phyloP scores from a whole-genome alignment of 2,113 vertebrate genomes.

The Dasyornis broadbenti region DNA sequence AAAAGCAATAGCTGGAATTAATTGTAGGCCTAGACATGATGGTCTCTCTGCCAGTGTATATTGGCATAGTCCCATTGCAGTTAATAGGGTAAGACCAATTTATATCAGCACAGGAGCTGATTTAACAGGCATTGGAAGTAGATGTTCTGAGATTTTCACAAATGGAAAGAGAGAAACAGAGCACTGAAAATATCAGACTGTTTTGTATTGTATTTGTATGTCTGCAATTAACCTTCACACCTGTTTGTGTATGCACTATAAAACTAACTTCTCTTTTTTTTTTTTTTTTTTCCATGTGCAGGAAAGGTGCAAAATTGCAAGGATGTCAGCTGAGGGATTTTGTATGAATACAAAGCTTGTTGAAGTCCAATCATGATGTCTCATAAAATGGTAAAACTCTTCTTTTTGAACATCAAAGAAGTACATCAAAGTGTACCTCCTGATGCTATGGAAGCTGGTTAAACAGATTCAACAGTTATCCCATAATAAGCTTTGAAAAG shows the following conservation, averaged over 20 bases:
- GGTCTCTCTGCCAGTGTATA: background rate
- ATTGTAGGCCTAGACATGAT: background rate
- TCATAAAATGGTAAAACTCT: constrained; percentile 1
- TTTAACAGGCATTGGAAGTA: background rate
- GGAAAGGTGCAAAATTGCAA: background rate
- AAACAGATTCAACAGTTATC: constrained; percentile 44
- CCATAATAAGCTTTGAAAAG: constrained; percentile 32
- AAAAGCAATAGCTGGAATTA: constrained; percentile 9
- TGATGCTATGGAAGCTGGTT: background rate
- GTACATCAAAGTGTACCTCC: constrained; percentile 20
- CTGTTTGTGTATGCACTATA: background rate
- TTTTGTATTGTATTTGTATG: background rate
- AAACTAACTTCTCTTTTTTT: background rate
- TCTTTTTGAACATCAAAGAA: constrained; percentile 34
- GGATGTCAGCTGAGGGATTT: background rate
- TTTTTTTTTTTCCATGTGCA: background rate
- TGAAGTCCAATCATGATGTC: background rate
- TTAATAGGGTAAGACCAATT: constrained; percentile 27
- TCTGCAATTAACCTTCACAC: background rate
- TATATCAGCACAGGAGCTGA: background rate
- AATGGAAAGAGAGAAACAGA: background rate
- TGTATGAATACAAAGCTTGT: background rate
- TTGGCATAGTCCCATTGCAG: background rate
- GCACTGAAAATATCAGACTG: background rate
- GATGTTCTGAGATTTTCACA: background rate